Percentiles rank a stretch among this genome's conserved stretches.
phyloP scores from a whole-genome alignment of 2,797 vertebrate species.

The Hapalemur alaotrensis region DNA sequence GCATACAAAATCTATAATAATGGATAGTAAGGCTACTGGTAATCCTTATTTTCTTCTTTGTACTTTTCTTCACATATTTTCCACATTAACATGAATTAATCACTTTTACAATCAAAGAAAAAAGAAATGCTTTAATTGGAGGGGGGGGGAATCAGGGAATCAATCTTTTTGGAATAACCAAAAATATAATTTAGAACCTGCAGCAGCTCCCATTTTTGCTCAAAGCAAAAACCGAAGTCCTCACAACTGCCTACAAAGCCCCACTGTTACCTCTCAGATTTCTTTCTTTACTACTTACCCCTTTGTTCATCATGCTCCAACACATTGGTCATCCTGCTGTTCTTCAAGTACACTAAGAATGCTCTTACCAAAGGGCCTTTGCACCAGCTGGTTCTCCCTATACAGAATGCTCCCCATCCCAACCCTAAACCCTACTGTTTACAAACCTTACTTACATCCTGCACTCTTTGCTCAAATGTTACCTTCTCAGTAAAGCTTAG shows the following conservation, averaged over 20 bases:
- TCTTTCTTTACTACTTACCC: neutral
- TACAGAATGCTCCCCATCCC: neutral
- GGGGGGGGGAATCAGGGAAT: neutral
- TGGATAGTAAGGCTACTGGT: neutral
- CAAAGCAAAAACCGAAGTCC: slow-evolving; percentile 28
- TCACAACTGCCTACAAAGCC: neutral
- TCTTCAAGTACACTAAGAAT: neutral
- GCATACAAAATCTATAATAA: slow-evolving; percentile 10
- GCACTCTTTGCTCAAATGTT: neutral
- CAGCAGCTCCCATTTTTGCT: neutral
- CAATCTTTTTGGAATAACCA: neutral
- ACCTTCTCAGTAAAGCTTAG: slow-evolving; percentile 12
- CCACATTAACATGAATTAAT: neutral
- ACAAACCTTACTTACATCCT: neutral
- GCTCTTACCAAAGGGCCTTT: neutral
- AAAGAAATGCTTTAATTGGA: neutral
- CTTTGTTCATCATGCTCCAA: neutral
- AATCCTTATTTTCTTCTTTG: slow-evolving; percentile 9
- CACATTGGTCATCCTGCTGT: neutral
- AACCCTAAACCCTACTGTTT: neutral
- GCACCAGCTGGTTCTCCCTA: neutral
- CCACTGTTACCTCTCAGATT: neutral
- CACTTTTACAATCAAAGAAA: slow-evolving; percentile 14
- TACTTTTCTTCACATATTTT: neutral
- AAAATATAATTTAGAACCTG: neutral